A percentile compares a stretch with the other conserved stretches of the same genome.
Evolutionary conservation across 2,797 vertebrate species (phyloP).

Genomic region (Microctenopoma stevenorrisi): DNA sequence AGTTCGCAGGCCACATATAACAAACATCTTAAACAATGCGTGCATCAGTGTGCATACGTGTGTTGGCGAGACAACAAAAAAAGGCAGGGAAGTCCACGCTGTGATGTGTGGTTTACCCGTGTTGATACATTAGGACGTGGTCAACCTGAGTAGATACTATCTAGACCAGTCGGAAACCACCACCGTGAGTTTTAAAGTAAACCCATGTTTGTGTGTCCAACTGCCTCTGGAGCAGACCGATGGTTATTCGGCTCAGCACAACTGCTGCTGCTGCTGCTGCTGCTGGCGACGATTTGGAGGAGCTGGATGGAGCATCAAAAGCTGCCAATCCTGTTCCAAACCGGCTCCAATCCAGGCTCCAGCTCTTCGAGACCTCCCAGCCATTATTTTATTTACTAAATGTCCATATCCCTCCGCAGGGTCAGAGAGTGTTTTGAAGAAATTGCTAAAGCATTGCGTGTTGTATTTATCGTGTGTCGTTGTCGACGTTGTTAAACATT

Average conservation of each 20-base stretch:
- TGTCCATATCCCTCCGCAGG: conserved; percentile 86
- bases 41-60: neutral
- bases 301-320: conserved; percentile 23
- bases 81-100: conserved; percentile 5
- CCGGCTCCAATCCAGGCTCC: conserved; percentile 51
- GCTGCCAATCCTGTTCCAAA: conserved; percentile 47
- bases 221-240: neutral
- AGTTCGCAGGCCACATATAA: conserved; percentile 30
- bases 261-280: conserved; percentile 27
- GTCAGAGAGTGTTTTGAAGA: conserved; percentile 86
- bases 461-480: conserved; percentile 14
- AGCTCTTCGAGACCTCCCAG: conserved; percentile 60
- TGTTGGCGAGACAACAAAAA: neutral
- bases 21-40: conserved; percentile 24
- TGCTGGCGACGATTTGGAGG: conserved; percentile 54
- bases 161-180: neutral
- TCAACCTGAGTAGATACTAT: neutral
- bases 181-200: conserved; percentile 23
- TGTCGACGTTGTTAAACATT: neutral
- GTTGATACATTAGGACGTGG: neutral
- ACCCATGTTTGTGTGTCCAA: conserved; percentile 7
- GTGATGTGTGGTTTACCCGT: neutral
- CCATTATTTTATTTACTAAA: conserved; percentile 89
- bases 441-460: conserved; percentile 62
- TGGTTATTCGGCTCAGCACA: conserved; percentile 28